These are phyloP conservation scores for Melanostigma gelatinosum DNA, from an alignment of 2,113 vertebrate genomes.

Conservation along the genomic window DNA sequence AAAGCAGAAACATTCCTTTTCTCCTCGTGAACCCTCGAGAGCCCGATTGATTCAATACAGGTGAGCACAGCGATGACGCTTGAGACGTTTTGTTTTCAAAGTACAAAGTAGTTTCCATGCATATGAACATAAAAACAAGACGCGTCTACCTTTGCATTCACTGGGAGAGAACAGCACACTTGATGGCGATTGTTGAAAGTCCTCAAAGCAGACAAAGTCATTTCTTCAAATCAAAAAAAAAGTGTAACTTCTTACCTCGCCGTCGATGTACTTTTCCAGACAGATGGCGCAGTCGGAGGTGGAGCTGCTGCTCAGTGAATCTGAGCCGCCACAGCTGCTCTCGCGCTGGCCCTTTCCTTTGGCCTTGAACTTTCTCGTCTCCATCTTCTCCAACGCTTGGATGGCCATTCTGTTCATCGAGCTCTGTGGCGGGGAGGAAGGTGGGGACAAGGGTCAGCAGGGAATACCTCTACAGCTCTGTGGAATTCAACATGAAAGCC, in stretches of 20 bases:
- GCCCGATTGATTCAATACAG: background rate
- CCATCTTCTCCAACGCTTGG: slow-evolving; percentile 99
- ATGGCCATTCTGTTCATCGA: slow-evolving; percentile 98
- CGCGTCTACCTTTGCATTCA: background rate
- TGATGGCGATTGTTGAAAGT: background rate
- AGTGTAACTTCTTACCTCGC: slow-evolving; percentile 87
- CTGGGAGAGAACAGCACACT: background rate
- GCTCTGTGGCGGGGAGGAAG: slow-evolving; percentile 80
- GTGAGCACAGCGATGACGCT: background rate
- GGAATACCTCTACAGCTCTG: background rate
- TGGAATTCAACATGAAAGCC: background rate
- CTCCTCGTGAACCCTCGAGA: background rate
- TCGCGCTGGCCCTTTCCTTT: slow-evolving; percentile 92
- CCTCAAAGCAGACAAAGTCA: background rate
- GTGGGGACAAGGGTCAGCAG: background rate
- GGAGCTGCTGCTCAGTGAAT: slow-evolving; percentile 96
- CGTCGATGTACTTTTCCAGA: slow-evolving; percentile 97
- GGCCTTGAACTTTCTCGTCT: slow-evolving; percentile 97
- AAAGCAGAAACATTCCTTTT: background rate
- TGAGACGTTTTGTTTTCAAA: no score
- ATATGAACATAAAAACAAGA: background rate
- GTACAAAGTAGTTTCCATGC: background rate
- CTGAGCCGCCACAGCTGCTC: slow-evolving; percentile 90
- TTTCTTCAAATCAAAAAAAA: background rate
- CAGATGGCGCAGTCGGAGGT: slow-evolving; percentile 99